These are phyloP conservation scores for Pteropus alecto DNA, from an alignment of 2,113 vertebrate genomes.

Conservation along the genomic window DNA sequence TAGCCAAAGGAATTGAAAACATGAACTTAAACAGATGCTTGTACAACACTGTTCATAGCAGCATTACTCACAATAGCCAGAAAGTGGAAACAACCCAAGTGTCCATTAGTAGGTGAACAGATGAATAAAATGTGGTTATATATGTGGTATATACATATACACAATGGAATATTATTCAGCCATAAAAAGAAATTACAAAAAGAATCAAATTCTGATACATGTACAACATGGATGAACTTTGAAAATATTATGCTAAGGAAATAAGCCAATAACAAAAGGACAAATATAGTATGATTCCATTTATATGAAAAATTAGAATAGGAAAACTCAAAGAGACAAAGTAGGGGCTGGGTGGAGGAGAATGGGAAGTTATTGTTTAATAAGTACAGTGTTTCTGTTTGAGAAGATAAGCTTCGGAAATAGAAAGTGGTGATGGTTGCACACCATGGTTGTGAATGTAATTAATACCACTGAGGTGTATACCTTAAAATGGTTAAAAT, in stretches of 20 bases:
- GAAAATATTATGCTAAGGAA: background rate
- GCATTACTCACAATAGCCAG: background rate
- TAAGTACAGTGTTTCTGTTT: background rate
- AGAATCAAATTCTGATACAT: background rate
- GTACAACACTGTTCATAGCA: background rate
- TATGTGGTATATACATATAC: background rate
- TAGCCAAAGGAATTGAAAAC: background rate
- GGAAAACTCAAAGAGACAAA: background rate
- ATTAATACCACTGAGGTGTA: background rate
- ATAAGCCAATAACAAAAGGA: background rate
- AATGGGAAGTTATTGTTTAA: background rate
- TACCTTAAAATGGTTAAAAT: constrained; percentile 18
- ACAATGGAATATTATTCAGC: background rate
- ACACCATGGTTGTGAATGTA: background rate
- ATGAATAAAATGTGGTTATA: background rate
- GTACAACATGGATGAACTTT: background rate
- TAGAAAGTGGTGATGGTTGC: background rate
- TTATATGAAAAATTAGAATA: background rate
- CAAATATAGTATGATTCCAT: background rate
- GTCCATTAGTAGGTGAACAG: background rate
- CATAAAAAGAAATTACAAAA: background rate
- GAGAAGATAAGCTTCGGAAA: background rate
- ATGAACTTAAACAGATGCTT: background rate
- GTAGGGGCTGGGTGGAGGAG: background rate
- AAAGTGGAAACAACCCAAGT: background rate